Conservation (phyloP, 2,797 vertebrate species). For the Anolis apletophallus region DNA sequence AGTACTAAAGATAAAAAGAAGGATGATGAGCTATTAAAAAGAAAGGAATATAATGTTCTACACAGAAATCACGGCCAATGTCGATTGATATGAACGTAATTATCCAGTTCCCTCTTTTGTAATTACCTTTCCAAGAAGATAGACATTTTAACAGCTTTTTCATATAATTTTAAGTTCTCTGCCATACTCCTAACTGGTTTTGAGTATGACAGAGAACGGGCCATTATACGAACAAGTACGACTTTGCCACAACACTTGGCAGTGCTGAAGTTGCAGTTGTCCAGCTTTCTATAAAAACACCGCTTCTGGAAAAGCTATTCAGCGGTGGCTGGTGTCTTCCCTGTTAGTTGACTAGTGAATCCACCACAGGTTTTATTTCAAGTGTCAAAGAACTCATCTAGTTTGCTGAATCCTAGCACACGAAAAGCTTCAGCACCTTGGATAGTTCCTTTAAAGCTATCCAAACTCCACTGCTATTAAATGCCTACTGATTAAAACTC, state of each 20-base stretch:
- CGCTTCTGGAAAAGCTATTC: background rate
- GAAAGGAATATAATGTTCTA: no score
- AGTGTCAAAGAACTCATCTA: no score
- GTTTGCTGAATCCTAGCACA: no score
- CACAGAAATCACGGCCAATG: background rate
- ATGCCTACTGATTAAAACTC: no score
- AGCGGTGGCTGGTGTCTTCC: no score
- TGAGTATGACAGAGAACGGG: no score
- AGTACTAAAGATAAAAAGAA: background rate
- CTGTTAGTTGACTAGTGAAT: no score
- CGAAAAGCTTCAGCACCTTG: no score
- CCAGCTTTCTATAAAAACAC: background rate
- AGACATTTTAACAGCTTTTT: background rate
- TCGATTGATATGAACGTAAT: background rate
- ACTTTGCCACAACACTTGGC: background rate
- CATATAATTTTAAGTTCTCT: no score
- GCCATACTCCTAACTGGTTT: background rate
- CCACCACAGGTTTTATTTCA: no score
- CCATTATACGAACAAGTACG: background rate
- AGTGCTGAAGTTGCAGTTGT: background rate
- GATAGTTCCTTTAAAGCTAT: no score
- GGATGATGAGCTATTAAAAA: background rate
- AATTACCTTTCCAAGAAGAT: background rate
- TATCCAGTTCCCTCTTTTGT: background rate
- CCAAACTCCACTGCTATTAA: background rate